Base-by-base conservation (phyloP, 1,140 invertebrate genomes). In the Brachionus paranguensis region DNA sequence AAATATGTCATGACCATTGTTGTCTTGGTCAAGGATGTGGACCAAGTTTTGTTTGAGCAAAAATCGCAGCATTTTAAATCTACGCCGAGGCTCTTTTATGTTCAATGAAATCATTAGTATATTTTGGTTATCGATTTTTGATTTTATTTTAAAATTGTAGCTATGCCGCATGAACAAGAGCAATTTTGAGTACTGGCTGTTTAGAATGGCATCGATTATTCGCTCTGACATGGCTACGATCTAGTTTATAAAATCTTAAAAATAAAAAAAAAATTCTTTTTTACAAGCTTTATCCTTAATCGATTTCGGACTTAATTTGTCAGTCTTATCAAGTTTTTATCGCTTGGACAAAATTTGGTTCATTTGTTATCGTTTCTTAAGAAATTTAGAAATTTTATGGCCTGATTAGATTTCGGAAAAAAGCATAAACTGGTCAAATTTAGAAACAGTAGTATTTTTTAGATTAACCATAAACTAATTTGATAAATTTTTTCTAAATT, bases 111-210 rank as follows among this genome's bases (percentile, higher is more conserved):
- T 68, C 78, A 81, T 81, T 47, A 81, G 29, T 17, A 68, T 68
- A 65, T 81, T 81, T 41, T 68, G 50, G 37, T 20, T 29, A 60
- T 81, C 14, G 20, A 55, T 29, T 37, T 41, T 79, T 43, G 50
- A 29, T 81, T 81, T 81, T 41, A 81, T 68, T 81, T 64, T 60
- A 68, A 81, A 81, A 81, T 81, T 81, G 78, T 81, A 81, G 37
- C 64, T 81, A 33, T 81, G 78, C 7, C 78, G 50, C 78, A 81
- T 60, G 78, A 81, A 81, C 29, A 81, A 47, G 17, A 81, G 53
- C 53, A 81, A 68, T 68, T 81, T 53, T 8, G 50, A 64, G 27
- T 81, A 81, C 41, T 81, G 78, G 12, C 64, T 81, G 27, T 81
- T 81, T 64, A 43, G 27, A 33, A 81, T 47, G 37, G 78, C 78